phyloP scores from a whole-genome alignment of 2,113 vertebrate species.

The Pheucticus melanocephalus region DNA sequence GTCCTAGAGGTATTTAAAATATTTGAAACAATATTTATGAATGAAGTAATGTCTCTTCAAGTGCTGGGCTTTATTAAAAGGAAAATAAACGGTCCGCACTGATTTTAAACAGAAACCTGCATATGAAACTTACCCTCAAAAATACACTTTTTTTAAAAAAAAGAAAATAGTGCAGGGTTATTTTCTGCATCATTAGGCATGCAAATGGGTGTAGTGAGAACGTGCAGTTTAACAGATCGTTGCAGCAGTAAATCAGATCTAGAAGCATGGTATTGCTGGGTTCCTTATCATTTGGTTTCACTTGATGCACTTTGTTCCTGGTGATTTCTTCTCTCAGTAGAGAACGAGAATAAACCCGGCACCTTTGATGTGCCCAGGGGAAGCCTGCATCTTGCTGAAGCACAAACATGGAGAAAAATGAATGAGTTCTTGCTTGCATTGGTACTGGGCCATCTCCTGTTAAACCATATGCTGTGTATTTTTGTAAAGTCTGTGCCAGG shows the following conservation, averaged over 20 bases:
- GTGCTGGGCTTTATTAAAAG: conserved; percentile 45
- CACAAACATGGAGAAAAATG: conserved; percentile 46
- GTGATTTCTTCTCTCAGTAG: not conserved
- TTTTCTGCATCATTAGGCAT: conserved; percentile 65
- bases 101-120: conserved; percentile 53
- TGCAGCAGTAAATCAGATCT: conserved; percentile 42
- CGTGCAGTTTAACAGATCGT: conserved; percentile 44
- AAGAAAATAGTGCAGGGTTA: conserved; percentile 34
- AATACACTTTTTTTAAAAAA: not conserved
- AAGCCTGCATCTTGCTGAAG: conserved; percentile 33
- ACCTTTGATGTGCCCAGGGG: conserved; percentile 38
- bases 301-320: conserved; percentile 42
- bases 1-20: conserved; percentile 59
- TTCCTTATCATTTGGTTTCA: conserved; percentile 29
- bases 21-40: conserved; percentile 67
- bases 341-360: not conserved
- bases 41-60: conserved; percentile 67
- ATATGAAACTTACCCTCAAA: not conserved
- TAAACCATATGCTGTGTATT: conserved; percentile 50
- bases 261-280: not conserved
- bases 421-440: conserved; percentile 49
- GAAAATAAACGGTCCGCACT: conserved; percentile 23
- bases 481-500: conserved; percentile 40
- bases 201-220: conserved; percentile 55
- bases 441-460: conserved; percentile 48